These are phyloP conservation scores for Enteromius unitaeniatus DNA, from an alignment of 2,797 vertebrate species.

Conservation along the genomic window DNA sequence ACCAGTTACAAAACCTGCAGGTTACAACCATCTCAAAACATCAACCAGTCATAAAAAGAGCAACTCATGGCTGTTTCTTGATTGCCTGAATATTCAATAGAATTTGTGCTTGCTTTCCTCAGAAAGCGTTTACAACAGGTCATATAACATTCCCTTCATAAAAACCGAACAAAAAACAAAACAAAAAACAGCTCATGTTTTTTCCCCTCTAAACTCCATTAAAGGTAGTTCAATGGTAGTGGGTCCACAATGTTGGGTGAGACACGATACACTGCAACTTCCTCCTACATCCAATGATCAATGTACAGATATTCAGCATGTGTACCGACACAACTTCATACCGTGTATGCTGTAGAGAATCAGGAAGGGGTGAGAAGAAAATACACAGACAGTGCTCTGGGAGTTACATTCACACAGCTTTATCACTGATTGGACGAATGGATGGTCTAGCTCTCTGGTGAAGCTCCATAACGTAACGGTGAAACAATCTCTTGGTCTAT, in stretches of 20 bases:
- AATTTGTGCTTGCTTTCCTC: background rate
- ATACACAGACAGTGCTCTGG: slow-evolving; percentile 32
- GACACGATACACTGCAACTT: background rate
- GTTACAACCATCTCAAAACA: background rate
- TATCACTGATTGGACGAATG: slow-evolving; percentile 65
- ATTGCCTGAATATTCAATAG: slow-evolving; percentile 1
- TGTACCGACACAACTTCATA: slow-evolving; percentile 20
- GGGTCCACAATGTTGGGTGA: background rate
- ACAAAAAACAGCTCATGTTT: background rate
- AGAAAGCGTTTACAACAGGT: background rate
- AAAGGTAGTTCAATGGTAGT: background rate
- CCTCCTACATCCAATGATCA: slow-evolving; percentile 9
- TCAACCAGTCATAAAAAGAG: background rate
- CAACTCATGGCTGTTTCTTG: slow-evolving; percentile 8
- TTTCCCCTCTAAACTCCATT: background rate
- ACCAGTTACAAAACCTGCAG: slow-evolving; percentile 1
- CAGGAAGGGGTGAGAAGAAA: slow-evolving; percentile 8
- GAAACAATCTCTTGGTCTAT: slow-evolving; percentile 52
- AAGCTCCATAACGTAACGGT: background rate
- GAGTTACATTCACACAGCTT: slow-evolving; percentile 38
- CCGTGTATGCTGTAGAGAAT: background rate
- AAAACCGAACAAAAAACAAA: background rate
- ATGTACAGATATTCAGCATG: slow-evolving; percentile 2
- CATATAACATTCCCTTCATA: slow-evolving; percentile 15
- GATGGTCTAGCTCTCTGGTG: slow-evolving; percentile 18